Conservation (phyloP, 2,113 vertebrate genomes). For the Phycodurus eques region DNA sequence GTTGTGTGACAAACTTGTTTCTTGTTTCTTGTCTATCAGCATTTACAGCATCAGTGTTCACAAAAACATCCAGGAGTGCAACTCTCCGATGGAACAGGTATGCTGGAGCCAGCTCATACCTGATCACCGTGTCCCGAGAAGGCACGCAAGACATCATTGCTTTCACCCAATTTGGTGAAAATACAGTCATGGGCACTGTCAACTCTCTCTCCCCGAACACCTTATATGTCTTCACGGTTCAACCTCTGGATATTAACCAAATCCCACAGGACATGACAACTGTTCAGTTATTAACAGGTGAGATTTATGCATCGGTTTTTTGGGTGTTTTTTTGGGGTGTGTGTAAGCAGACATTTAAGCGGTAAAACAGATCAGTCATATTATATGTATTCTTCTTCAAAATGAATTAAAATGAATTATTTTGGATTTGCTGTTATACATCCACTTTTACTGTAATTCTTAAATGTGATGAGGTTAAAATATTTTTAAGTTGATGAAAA, state of each 20-base stretch:
- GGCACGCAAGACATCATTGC: slow-evolving; percentile 36
- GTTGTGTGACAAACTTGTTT: neutral
- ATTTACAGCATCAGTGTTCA: slow-evolving; percentile 45
- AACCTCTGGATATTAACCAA: slow-evolving; percentile 64
- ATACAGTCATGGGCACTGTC: slow-evolving; percentile 72
- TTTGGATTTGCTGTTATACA: neutral
- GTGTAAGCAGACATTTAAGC: neutral
- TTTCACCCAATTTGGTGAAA: slow-evolving; percentile 63
- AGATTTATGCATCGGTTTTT: slow-evolving; percentile 1
- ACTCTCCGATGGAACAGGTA: slow-evolving; percentile 67
- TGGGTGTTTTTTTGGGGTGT: neutral
- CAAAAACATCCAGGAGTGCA: slow-evolving; percentile 68
- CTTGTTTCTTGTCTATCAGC: slow-evolving; percentile 32
- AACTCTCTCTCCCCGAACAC: slow-evolving; percentile 63
- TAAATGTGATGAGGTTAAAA: neutral
- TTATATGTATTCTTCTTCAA: neutral
- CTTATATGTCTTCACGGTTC: slow-evolving; percentile 56
- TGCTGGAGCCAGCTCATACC: slow-evolving; percentile 69
- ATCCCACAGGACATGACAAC: slow-evolving; percentile 36
- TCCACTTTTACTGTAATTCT: neutral
- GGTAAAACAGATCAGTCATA: neutral
- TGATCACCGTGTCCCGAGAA: slow-evolving; percentile 58
- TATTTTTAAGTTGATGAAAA: neutral
- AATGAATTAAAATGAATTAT: neutral
- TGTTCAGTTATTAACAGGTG: slow-evolving; percentile 64